A percentile compares a stretch with the other conserved stretches of the same genome.
Evolutionary conservation across 2,797 vertebrate species (phyloP).

Genomic region (Neomorphus geoffroyi): DNA sequence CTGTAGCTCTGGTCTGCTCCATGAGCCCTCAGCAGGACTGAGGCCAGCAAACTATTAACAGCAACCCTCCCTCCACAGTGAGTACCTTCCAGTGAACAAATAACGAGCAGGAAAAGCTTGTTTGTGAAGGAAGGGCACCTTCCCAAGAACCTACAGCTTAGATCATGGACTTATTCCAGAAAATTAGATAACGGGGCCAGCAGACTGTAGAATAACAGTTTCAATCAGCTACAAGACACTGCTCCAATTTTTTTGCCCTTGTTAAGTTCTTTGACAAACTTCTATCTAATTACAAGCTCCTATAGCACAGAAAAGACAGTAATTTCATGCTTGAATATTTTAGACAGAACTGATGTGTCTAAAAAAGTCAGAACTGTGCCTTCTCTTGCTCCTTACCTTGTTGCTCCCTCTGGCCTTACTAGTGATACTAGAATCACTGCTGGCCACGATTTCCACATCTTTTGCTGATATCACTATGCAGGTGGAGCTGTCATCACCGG

Average conservation of each 20-base stretch:
- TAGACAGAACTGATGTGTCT: background rate
- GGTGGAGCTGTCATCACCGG: constrained; percentile 91
- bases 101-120: background rate
- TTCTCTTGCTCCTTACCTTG: constrained; percentile 81
- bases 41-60: background rate
- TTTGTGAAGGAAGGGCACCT: background rate
- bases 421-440: constrained; percentile 94
- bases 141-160: background rate
- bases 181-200: background rate
- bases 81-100: background rate
- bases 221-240: background rate
- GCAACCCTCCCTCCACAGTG: background rate
- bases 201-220: background rate
- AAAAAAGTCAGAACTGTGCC: background rate
- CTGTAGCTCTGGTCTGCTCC: background rate
- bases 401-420: constrained; percentile 96
- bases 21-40: background rate
- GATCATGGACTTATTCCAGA: background rate
- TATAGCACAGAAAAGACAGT: background rate
- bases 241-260: background rate
- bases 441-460: constrained; percentile 95
- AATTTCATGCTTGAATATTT: background rate
- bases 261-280: background rate
- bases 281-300: background rate
- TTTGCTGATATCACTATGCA: constrained; percentile 89